A percentile compares a stretch with the other conserved stretches of the same genome.
Conservation (phyloP, 2,113 vertebrate genomes). For the Prolemur simus region DNA sequence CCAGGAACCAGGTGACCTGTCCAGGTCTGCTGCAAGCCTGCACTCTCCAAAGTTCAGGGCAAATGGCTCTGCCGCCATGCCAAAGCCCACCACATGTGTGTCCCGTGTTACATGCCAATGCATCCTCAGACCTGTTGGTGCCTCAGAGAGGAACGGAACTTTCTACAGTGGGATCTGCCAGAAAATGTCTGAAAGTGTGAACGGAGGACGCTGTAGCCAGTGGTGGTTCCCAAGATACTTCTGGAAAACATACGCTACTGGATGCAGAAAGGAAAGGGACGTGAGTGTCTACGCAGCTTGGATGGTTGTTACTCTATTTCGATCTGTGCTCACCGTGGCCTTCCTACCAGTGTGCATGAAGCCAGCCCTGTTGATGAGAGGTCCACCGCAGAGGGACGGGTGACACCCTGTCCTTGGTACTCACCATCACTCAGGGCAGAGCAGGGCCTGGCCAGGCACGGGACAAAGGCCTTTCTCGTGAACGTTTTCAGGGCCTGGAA, state of each 20-base stretch:
- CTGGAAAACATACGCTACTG: rapidly evolving
- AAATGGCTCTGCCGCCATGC: rapidly evolving
- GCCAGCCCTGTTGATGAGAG: rapidly evolving
- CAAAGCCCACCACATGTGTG: rapidly evolving
- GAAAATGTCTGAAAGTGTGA: rapidly evolving
- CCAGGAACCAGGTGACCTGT: background rate
- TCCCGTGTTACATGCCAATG: rapidly evolving
- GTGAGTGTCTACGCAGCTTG: rapidly evolving
- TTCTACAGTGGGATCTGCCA: too few species aligned
- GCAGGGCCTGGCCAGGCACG: background rate
- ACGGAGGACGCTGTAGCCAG: rapidly evolving
- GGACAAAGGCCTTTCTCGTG: background rate
- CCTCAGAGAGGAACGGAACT: rapidly evolving
- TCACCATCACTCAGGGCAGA: background rate
- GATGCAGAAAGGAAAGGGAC: rapidly evolving
- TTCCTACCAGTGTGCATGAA: background rate
- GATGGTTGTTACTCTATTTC: too few species aligned
- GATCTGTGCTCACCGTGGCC: background rate
- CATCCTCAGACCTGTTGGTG: too few species aligned
- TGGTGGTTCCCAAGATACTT: too few species aligned
- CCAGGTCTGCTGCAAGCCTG: rapidly evolving
- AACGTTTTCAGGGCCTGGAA: background rate
- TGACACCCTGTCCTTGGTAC: background rate
- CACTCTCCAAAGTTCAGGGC: background rate
- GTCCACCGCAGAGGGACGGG: rapidly evolving